Conservation (phyloP, 2,888 invertebrate species). For the Macrosiphum euphorbiae region DNA sequence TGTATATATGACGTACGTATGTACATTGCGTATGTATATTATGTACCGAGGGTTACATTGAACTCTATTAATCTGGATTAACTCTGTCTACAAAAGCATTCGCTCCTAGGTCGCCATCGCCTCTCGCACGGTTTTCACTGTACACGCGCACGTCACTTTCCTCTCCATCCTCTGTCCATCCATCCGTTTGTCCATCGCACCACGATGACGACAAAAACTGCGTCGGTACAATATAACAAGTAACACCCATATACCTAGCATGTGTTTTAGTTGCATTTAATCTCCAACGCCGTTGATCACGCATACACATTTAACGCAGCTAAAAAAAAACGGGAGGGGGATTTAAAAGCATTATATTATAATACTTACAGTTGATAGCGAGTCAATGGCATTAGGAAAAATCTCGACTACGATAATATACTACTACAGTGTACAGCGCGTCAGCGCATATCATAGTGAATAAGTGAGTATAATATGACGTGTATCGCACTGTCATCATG, state of each 20-base stretch:
- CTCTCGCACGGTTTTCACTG: neutral
- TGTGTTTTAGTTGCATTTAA: slow-evolving; percentile 17
- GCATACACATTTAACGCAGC: neutral
- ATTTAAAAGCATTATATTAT: neutral
- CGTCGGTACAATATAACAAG: neutral
- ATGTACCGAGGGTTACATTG: slow-evolving; percentile 30
- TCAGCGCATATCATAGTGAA: neutral
- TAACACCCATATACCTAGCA: no score
- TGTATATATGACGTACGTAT: slow-evolving; percentile 4
- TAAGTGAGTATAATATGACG: no score
- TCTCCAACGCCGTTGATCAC: neutral
- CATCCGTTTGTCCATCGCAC: neutral
- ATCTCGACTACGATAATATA: neutral
- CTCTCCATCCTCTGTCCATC: no score
- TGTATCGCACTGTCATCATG: no score
- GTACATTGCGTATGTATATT: neutral
- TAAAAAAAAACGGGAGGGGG: neutral
- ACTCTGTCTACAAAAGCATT: slow-evolving; percentile 59
- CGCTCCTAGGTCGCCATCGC: neutral
- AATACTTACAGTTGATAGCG: neutral
- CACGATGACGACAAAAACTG: neutral
- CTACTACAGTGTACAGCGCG: neutral
- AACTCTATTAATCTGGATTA: slow-evolving; percentile 64
- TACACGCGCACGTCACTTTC: neutral
- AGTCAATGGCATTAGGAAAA: no score